Base-by-base conservation (phyloP, 2,113 vertebrate genomes). In the Oryctolagus cuniculus region DNA sequence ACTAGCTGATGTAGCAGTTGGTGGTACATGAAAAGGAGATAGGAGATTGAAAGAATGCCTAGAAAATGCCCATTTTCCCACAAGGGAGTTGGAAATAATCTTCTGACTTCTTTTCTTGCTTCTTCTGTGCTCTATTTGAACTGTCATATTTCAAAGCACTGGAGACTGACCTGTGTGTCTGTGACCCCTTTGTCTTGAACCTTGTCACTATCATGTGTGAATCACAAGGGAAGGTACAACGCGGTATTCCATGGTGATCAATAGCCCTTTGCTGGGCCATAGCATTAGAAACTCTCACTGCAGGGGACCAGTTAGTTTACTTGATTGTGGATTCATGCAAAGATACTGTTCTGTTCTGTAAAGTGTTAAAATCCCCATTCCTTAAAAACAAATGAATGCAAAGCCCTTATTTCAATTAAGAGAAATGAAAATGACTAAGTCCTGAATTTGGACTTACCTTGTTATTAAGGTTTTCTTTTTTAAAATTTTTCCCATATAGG, bases 291-390 rank as follows among this genome's bases (percentile, higher is more conserved):
- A 29, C 5, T 34, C 5, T 34, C 31, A 25, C 49, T 67, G 73
- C 15, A 25, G 7, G 87, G 36, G 31, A 72, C 38, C 15, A 29
- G 34, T 7, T 44, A 44, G 44, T 44, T 44, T 6, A 44, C 44
- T 44, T 44, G 44, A 44, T 44, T 6, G 7, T 44, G 44, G 44
- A 44, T 44, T 93, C 38, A 83, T n/a, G 53, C 7, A 36, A 64
- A 69, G n/a, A 34, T 8, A 15, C 6, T 44, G 44, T 24, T 16
- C 6, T 44, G 44, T 24, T 16, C 34, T 81, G 10, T 44, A 89
- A 38, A 34, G 24, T 83, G 70, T 81, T 58, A 53, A 95, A 91
- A 81, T 89, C 12, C 7, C 79, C 49, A 31, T 94, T 83, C 36
- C 34, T 67, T 82, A 66, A 73, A 92, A 84, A 44, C 44, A 69